A percentile compares a stretch with the other conserved stretches of the same genome.
phyloP scores from a whole-genome alignment of 2,888 invertebrate species.

The Phragmatobia fuliginosa region DNA sequence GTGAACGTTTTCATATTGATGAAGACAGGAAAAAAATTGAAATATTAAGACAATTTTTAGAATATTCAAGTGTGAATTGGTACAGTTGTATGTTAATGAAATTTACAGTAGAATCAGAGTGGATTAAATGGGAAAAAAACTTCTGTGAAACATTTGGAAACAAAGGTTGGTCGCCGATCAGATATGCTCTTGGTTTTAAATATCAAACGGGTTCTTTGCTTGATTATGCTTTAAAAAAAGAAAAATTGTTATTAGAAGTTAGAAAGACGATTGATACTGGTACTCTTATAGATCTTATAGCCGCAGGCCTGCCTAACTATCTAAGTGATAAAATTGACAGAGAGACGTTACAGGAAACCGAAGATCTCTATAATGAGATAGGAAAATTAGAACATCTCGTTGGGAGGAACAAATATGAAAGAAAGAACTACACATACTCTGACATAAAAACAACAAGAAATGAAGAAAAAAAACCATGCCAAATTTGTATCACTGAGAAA shows the following conservation, averaged over 20 bases:
- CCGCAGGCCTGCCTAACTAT: conserved; percentile 22
- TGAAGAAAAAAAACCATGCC: background rate
- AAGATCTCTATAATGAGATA: conserved; percentile 8
- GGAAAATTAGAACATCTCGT: too few relatives aligned
- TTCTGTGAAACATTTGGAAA: conserved; percentile 41
- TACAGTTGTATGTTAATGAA: conserved; percentile 35
- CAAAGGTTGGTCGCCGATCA: conserved; percentile 41
- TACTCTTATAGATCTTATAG: conserved; percentile 15
- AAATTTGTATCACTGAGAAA: background rate
- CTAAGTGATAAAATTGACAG: conserved; percentile 30
- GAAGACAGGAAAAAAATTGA: background rate
- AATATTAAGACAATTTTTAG: conserved; percentile 17
- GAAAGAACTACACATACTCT: background rate
- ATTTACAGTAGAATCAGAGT: conserved; percentile 32
- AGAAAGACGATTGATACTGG: conserved; percentile 27
- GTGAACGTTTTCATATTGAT: background rate
- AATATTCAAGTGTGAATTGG: conserved; percentile 29
- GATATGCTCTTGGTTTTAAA: conserved; percentile 42
- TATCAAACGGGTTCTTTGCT: conserved; percentile 17
- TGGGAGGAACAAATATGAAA: background rate
- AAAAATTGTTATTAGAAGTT: conserved; percentile 19
- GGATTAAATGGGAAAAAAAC: conserved; percentile 29
- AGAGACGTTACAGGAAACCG: conserved; percentile 23
- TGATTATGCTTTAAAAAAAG: conserved; percentile 40
- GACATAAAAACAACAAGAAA: background rate